Base-by-base conservation (phyloP, 2,113 vertebrate species). In the Podarcis cretensis region DNA sequence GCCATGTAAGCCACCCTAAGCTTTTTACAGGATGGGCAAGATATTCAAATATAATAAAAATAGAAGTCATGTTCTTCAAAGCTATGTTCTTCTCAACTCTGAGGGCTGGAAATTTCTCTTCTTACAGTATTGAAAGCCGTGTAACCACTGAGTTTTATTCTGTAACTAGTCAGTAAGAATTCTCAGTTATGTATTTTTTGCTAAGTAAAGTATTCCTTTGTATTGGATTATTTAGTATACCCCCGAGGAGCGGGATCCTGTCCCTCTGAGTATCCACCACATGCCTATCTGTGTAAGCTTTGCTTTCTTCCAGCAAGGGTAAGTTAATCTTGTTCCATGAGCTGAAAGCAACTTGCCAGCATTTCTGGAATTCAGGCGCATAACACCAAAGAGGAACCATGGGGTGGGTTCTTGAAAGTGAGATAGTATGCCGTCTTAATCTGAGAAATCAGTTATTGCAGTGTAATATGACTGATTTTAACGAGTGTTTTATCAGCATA, bases 201-300 rank as follows among this genome's bases (percentile, higher is more conserved):
- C 0, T 90, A 79, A 94, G 9, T 89, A 89, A 73, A 43, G 37
- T 32, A 91, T 43, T 87, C 2, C 86, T 6, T 89, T 92, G 35
- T 37, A 25, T 75, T 88, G 20, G 3, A 65, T 27, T 93, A 84
- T 83, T 54, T 92, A 99, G 99, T 99, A 98, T 66, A 92, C 97
- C 21, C 96, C 98, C 35, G 98, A 99, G 83, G 99, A 99, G 90
- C 95, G 99, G 20, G 98, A 99, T 90, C 98, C 98, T 5, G 98
- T 99, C 81, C 98, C 99, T 1, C 86, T 99, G 89, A 99, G 98
- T 74, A 98, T 99, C 94, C 98, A 99, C 93, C 98, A 99, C 94
- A 98, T 99, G 98, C 99, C 99, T 16, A 97, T 99, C 84, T 98
- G 98, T 87, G 97, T 99, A 96, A 99, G 98, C 94, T 99, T 99